Evolutionary conservation across 2,797 vertebrate genomes (phyloP).

Genomic region (Channa striata): DNA sequence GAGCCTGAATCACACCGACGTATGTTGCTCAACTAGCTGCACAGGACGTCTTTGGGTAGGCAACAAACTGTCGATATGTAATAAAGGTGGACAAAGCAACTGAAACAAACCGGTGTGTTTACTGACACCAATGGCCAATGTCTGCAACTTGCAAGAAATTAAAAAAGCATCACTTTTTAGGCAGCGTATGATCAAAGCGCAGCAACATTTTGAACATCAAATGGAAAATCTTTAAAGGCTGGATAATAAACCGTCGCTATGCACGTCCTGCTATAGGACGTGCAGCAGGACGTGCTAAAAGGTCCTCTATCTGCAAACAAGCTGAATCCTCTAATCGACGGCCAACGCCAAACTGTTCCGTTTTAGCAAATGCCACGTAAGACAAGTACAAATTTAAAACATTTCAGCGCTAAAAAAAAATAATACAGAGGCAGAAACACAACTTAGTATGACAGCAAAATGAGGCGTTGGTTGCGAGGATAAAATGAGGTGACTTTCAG

Average conservation of each 20-base stretch:
- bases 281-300: conserved; percentile 50
- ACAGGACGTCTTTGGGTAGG: conserved; percentile 1
- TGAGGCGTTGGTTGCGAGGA: conserved; percentile 22
- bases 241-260: conserved; percentile 50
- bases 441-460: conserved; percentile 38
- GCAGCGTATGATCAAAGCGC: conserved; percentile 57
- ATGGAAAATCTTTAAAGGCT: conserved; percentile 58
- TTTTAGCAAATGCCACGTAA: conserved; percentile 54
- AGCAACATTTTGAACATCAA: conserved; percentile 64
- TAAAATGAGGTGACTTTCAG: conserved; percentile 55
- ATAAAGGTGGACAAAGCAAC: conserved; percentile 22
- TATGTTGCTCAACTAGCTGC: conserved; percentile 15
- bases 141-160: conserved; percentile 42
- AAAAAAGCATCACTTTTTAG: conserved; percentile 36
- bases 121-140: conserved; percentile 29
- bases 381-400: conserved; percentile 39
- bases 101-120: conserved; percentile 39
- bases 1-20: conserved; percentile 1
- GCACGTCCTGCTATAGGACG: conserved; percentile 22
- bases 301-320: conserved; percentile 47
- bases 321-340: conserved; percentile 57
- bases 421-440: conserved; percentile 28
- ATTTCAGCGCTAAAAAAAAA: conserved; percentile 42
- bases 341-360: conserved; percentile 29
- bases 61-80: not conserved